These are phyloP conservation scores for Chrysolina americana DNA, from an alignment of 2,888 invertebrate genomes.

Conservation along the genomic window DNA sequence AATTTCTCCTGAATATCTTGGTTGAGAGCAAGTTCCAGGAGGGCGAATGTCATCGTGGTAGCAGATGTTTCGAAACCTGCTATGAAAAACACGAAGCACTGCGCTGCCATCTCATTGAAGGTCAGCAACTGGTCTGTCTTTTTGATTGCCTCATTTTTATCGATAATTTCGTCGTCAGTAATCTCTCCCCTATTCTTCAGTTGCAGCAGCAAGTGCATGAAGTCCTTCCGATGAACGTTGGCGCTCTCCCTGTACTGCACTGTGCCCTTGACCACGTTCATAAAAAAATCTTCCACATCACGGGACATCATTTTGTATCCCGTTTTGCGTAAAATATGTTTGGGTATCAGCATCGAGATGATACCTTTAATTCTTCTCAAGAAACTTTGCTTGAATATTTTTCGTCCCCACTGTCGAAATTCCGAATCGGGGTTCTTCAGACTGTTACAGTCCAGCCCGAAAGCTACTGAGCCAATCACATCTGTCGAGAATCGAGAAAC, in stretches of 20 bases:
- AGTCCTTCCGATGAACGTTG: slow-evolving; percentile 71
- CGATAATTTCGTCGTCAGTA: slow-evolving; percentile 60
- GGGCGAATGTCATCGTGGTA: slow-evolving; percentile 55
- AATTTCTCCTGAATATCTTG: slow-evolving; percentile 54
- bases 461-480: slow-evolving; percentile 74
- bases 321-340: slow-evolving; percentile 44
- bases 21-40: slow-evolving; percentile 53
- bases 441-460: slow-evolving; percentile 74
- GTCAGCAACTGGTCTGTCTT: slow-evolving; percentile 21
- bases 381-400: slow-evolving; percentile 48
- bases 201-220: slow-evolving; percentile 72
- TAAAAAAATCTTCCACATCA: slow-evolving; percentile 68
- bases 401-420: slow-evolving; percentile 63
- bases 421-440: slow-evolving; percentile 70
- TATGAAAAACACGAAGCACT: slow-evolving; percentile 54
- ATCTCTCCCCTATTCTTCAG: slow-evolving; percentile 66
- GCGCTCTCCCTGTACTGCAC: slow-evolving; percentile 69
- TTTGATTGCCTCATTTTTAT: slow-evolving; percentile 33
- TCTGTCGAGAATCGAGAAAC: slow-evolving; percentile 74
- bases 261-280: slow-evolving; percentile 67
- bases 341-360: slow-evolving; percentile 45
- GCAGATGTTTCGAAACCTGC: slow-evolving; percentile 59
- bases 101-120: slow-evolving; percentile 45
- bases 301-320: slow-evolving; percentile 52
- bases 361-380: slow-evolving; percentile 34